A percentile compares a stretch with the other conserved stretches of the same genome.
These are phyloP conservation scores for Stenichneumon culpator DNA, from an alignment of 2,888 invertebrate species.

Conservation along the genomic window DNA sequence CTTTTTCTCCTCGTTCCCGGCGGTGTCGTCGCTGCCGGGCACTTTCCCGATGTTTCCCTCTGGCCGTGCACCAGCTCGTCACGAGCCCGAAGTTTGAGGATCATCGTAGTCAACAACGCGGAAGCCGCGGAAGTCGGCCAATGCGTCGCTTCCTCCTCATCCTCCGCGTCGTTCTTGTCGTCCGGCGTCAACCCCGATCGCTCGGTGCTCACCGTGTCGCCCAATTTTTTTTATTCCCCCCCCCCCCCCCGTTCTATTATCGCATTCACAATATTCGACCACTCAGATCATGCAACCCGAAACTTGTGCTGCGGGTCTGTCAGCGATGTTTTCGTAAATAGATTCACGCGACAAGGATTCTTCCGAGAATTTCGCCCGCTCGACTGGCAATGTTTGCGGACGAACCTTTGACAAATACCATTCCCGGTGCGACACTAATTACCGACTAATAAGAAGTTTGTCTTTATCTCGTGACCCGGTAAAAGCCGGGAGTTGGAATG, in stretches of 20 bases:
- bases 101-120: slow-evolving; percentile 74
- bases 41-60: slow-evolving; percentile 59
- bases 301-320: neutral
- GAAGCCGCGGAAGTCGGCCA: slow-evolving; percentile 72
- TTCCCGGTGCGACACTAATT: neutral
- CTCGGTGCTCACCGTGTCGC: slow-evolving; percentile 4
- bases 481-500: slow-evolving; percentile 75
- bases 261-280: neutral
- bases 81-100: slow-evolving; percentile 65
- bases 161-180: slow-evolving; percentile 5
- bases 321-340: neutral
- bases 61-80: slow-evolving; percentile 35
- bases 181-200: slow-evolving; percentile 28
- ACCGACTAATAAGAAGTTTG: neutral
- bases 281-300: neutral
- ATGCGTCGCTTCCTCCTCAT: slow-evolving; percentile 39
- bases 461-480: slow-evolving; percentile 57
- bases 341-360: slow-evolving; percentile 7
- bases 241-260: neutral
- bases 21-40: slow-evolving; percentile 58
- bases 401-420: neutral
- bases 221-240: slow-evolving; percentile 12
- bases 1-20: slow-evolving; percentile 72
- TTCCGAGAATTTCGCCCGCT: neutral
- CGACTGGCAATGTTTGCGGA: neutral